Evolutionary conservation across 1,140 invertebrate genomes (phyloP).

Genomic region (Tribolium castaneum): DNA sequence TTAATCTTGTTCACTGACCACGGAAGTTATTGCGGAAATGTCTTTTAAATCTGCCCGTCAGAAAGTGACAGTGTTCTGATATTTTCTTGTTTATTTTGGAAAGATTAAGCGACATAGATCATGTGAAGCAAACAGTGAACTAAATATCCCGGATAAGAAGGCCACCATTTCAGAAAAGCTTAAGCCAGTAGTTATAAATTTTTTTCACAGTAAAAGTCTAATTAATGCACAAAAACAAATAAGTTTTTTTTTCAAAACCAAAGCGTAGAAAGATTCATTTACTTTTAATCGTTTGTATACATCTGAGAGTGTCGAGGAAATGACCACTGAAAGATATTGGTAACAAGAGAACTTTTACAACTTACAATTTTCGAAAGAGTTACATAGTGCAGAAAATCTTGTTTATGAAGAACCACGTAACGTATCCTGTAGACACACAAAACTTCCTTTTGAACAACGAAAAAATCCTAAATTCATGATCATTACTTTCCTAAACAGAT

Average conservation of each 20-base stretch:
- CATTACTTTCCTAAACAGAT: too few species aligned
- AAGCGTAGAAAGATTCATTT: neutral
- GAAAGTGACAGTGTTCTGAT: neutral
- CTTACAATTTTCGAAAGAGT: neutral
- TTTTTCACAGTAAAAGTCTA: neutral
- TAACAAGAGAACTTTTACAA: neutral
- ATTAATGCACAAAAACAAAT: neutral
- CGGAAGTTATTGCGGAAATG: neutral
- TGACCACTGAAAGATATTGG: neutral
- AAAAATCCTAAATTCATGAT: too few species aligned
- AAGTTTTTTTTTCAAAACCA: neutral
- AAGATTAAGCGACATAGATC: neutral
- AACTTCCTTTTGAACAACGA: too few species aligned
- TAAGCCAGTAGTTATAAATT: neutral
- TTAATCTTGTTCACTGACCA: constrained; percentile 2
- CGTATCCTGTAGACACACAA: too few species aligned
- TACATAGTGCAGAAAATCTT: neutral
- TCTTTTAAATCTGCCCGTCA: neutral
- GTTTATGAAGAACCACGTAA: too few species aligned
- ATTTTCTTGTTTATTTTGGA: constrained; percentile 1
- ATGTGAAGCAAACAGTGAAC: neutral
- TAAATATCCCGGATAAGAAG: neutral
- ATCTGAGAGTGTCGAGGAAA: neutral
- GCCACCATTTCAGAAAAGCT: neutral
- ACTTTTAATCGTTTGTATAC: neutral